Base-by-base conservation (phyloP, 2,888 invertebrate species). In the Drosophila subsilvestris region DNA sequence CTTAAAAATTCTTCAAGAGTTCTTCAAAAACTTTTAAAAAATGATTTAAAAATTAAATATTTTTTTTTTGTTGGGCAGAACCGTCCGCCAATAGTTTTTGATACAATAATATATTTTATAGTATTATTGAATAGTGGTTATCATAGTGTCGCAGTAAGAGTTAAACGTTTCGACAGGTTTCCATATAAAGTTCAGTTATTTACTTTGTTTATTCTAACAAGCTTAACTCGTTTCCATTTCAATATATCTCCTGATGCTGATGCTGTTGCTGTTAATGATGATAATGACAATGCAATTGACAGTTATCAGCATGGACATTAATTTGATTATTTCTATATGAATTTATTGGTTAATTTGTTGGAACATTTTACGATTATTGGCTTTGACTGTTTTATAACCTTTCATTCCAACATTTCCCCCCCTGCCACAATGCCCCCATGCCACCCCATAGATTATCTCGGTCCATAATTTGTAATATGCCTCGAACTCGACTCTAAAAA, bases 341-440 rank as follows among this genome's bases (percentile, higher is more conserved):
- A 89, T 85, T 85, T 85, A 89, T 85, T 77, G 82, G 83, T 81
- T 85, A 87, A 89, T 89, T 89, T 89, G 88, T 89, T 85, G 78
- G 74, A 68, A 70, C 78, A 72, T 72, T 85, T 89, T 85, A 89
- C 66, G 85, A 78, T 85, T 87, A 89, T 89, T 88, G 72, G 79
- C 68, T 79, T 61, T 56, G 76, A 66, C 76, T 69, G 74, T 66
- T 70, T 55, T 42, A 43, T 62, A 58, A 48, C 58, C 50, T 22
- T 32, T 17, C 25, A 29, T 47, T 1, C 12, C 25, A 49, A 45
- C 65, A 27, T 48, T 25, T 45, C 48, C 20, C 42, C 2, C 55
- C n/a, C 20, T 2, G 20, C 20, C 20, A 20, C 20, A 20, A 20
- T 18, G 32, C 50, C 12, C 49, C 72, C 54, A 14, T 10, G 9